These are phyloP conservation scores for Columba livia DNA, from an alignment of 2,113 vertebrate species.

Conservation along the genomic window DNA sequence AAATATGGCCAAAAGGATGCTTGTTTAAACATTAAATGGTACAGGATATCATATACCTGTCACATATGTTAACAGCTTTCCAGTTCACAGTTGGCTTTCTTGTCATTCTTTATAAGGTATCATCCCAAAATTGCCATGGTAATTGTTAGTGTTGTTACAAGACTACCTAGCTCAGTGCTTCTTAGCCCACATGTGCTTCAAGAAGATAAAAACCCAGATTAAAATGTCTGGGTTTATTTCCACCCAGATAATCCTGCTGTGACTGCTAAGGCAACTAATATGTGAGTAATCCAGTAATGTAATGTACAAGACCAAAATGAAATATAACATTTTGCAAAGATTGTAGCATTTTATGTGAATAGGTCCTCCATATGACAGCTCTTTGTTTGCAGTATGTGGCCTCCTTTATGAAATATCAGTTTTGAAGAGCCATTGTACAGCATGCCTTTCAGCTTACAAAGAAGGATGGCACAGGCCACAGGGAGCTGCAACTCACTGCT, in stretches of 20 bases:
- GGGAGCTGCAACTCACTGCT: background rate
- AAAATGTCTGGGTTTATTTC: background rate
- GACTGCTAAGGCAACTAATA: background rate
- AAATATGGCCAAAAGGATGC: background rate
- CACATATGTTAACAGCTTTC: background rate
- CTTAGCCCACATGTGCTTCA: background rate
- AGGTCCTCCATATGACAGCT: background rate
- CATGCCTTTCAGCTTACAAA: background rate
- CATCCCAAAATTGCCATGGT: background rate
- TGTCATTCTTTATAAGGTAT: background rate
- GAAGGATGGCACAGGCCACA: background rate
- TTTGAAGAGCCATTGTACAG: background rate
- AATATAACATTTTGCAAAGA: background rate
- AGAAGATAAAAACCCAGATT: background rate
- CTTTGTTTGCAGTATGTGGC: background rate
- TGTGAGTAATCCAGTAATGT: background rate
- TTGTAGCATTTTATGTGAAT: background rate
- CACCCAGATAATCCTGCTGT: background rate
- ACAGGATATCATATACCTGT: background rate
- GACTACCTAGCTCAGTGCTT: background rate
- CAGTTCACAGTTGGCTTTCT: background rate
- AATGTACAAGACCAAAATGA: background rate
- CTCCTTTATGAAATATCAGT: background rate
- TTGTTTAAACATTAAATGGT: background rate
- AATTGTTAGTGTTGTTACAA: background rate